These are phyloP conservation scores for Allolobophora icterica DNA, from an alignment of 2,888 invertebrate species.

Conservation along the genomic window DNA sequence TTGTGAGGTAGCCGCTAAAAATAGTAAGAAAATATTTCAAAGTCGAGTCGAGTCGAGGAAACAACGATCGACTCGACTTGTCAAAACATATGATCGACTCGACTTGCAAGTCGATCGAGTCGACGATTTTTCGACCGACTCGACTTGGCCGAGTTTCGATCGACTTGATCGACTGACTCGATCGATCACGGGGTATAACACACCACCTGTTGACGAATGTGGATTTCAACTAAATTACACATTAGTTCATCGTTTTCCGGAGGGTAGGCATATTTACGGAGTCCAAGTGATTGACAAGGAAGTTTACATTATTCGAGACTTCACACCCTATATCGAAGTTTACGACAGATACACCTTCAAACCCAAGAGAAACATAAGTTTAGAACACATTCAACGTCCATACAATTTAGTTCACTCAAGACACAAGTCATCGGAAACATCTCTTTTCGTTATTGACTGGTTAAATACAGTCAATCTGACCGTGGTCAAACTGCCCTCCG, in stretches of 20 bases:
- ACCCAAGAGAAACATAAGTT: neutral
- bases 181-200: no score
- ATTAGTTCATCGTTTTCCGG: neutral
- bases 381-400: neutral
- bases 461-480: neutral
- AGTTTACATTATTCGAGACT: conserved; percentile 9
- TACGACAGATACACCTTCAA: neutral
- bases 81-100: no score
- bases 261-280: neutral
- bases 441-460: neutral
- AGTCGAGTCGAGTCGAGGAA: no score
- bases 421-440: neutral
- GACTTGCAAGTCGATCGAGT: no score
- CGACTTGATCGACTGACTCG: no score
- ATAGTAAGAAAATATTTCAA: no score
- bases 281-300: neutral
- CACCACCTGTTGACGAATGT: neutral
- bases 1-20: no score
- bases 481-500: neutral
- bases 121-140: no score
- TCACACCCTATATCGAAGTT: neutral
- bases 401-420: neutral
- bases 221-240: neutral
- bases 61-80: no score
- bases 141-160: no score